Evolutionary conservation across 2,888 invertebrate genomes (phyloP).

Genomic region (Orthonychiurus folsomi): DNA sequence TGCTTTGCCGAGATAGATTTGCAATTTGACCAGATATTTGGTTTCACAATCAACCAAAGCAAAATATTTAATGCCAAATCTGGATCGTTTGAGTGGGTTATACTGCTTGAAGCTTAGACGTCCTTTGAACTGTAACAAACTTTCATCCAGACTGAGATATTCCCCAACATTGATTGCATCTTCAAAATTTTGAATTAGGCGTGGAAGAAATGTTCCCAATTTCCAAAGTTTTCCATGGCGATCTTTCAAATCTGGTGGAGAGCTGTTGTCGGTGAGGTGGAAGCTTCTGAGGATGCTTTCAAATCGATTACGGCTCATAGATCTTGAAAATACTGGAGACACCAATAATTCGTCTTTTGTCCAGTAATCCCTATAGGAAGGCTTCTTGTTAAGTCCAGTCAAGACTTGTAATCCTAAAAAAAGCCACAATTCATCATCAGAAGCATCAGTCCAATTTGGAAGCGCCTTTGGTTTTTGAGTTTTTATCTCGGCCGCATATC

Average conservation of each 20-base stretch:
- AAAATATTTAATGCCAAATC: conserved; percentile 30
- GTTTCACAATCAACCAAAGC: conserved; percentile 15
- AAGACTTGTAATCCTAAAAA: conserved; percentile 18
- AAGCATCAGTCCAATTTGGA: neutral
- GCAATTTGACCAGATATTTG: conserved; percentile 5
- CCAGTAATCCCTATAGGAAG: conserved; percentile 21
- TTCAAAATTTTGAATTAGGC: conserved; percentile 10
- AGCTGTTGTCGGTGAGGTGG: conserved; percentile 9
- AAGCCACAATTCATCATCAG: conserved; percentile 19
- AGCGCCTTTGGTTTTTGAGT: neutral
- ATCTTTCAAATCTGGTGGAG: conserved; percentile 5
- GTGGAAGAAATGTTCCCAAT: conserved; percentile 19
- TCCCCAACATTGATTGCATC: conserved; percentile 12
- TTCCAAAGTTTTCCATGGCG: conserved; percentile 14
- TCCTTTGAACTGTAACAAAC: conserved; percentile 22
- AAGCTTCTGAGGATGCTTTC: conserved; percentile 15
- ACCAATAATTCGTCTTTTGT: conserved; percentile 7
- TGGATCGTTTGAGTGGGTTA: conserved; percentile 22
- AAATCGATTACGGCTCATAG: conserved; percentile 17
- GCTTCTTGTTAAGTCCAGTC: conserved; percentile 23
- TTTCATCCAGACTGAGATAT: conserved; percentile 25
- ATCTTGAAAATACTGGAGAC: conserved; percentile 18
- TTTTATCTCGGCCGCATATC: neutral
- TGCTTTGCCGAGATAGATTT: conserved; percentile 11
- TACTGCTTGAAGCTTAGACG: conserved; percentile 26